Percentiles rank a stretch among this genome's conserved stretches.
These are phyloP conservation scores for Oceanites oceanicus DNA, from an alignment of 2,113 vertebrate species.

Conservation along the genomic window DNA sequence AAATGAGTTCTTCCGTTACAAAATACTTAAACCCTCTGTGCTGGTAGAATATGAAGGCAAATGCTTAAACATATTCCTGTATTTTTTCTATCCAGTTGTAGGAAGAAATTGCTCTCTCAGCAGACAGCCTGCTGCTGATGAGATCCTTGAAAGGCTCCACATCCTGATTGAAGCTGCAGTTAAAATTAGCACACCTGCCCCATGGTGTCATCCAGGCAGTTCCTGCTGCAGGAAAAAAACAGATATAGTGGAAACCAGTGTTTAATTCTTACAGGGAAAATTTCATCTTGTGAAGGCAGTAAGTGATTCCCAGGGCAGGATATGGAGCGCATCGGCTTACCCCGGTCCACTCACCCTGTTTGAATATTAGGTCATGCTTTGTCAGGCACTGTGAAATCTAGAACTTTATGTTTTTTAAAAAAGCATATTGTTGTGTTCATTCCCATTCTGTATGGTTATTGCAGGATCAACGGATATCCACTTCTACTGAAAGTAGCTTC, in stretches of 20 bases:
- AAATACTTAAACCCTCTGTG: not conserved
- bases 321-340: not conserved
- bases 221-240: not conserved
- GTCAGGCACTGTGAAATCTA: not conserved
- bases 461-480: not conserved
- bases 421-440: not conserved
- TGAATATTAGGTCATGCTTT: not conserved
- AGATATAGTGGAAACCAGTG: not conserved
- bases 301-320: not conserved
- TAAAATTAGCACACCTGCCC: constrained; percentile 1
- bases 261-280: not conserved
- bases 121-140: not conserved
- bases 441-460: not conserved
- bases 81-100: not conserved
- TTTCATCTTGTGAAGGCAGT: not conserved
- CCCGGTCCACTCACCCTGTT: not conserved
- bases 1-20: not conserved
- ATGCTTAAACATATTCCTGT: not conserved
- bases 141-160: not conserved
- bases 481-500: not conserved
- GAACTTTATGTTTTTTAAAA: not conserved
- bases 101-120: not conserved
- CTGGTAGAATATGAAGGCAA: not conserved
- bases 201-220: not conserved
- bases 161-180: not conserved